These are phyloP conservation scores for Leistus spinibarbis DNA, from an alignment of 2,888 invertebrate species.

Conservation along the genomic window DNA sequence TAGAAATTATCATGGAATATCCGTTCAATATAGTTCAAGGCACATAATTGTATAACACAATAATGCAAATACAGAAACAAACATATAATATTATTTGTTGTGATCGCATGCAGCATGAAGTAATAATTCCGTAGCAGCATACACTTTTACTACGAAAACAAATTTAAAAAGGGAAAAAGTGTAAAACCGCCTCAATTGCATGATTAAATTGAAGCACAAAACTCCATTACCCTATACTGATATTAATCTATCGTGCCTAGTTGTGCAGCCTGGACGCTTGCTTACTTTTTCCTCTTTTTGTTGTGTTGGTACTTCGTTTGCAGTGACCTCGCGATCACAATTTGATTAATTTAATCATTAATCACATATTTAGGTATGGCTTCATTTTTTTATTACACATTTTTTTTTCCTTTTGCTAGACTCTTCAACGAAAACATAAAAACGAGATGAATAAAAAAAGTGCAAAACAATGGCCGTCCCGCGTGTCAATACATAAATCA, in stretches of 20 bases:
- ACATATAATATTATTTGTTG: background rate
- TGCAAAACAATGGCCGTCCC: too few relatives aligned
- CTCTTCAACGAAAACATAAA: too few relatives aligned
- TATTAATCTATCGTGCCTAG: slow-evolving; percentile 10
- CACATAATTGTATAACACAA: too few relatives aligned
- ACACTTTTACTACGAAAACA: background rate
- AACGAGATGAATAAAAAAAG: too few relatives aligned
- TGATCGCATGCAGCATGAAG: slow-evolving; percentile 2
- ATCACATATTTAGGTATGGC: slow-evolving; percentile 9
- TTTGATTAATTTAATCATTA: slow-evolving; percentile 14
- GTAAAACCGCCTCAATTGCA: slow-evolving; percentile 2
- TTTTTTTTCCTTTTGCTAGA: too few relatives aligned
- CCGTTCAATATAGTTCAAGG: too few relatives aligned
- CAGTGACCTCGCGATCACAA: background rate
- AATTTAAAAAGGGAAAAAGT: too few relatives aligned
- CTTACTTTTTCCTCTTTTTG: background rate
- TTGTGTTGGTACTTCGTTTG: background rate
- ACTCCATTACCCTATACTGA: slow-evolving; percentile 7
- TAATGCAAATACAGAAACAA: slow-evolving; percentile 3
- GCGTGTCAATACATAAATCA: too few relatives aligned
- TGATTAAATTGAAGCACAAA: slow-evolving; percentile 10
- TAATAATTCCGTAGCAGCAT: background rate
- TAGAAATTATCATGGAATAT: too few relatives aligned
- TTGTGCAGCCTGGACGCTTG: background rate
- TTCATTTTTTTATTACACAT: background rate